Evolutionary conservation across 2,888 invertebrate genomes (phyloP).

Genomic region (Zygothrica quintamaculata): DNA sequence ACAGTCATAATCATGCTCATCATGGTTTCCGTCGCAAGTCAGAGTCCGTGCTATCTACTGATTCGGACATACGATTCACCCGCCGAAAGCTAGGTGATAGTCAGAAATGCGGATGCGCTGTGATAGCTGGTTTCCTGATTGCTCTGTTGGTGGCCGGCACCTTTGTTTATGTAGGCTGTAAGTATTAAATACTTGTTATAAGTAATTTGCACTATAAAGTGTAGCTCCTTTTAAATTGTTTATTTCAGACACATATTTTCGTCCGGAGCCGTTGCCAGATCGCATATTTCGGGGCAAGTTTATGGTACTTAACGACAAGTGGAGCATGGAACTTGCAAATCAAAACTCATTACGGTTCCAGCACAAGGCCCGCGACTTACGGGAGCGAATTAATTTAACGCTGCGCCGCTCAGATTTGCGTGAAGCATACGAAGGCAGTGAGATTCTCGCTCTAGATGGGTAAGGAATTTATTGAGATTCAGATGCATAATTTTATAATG

Average conservation of each 20-base stretch:
- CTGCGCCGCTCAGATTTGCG: constrained; percentile 90
- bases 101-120: constrained; percentile 94
- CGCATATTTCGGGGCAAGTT: constrained; percentile 93
- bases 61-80: constrained; percentile 95
- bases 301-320: constrained; percentile 89
- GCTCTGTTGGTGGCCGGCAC: constrained; percentile 90
- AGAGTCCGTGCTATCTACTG: constrained; percentile 93
- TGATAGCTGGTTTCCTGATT: constrained; percentile 92
- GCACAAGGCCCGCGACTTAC: constrained; percentile 90
- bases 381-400: constrained; percentile 90
- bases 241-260: constrained; percentile 83
- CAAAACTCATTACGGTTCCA: constrained; percentile 89
- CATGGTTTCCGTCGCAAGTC: constrained; percentile 85
- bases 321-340: constrained; percentile 88
- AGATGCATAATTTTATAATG: no score
- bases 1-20: constrained; percentile 65
- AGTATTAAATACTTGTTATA: constrained; percentile 15
- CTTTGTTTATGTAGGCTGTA: constrained; percentile 87
- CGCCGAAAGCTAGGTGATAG: constrained; percentile 93
- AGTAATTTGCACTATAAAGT: neutral
- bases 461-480: no score
- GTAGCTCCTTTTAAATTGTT: neutral
- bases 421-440: constrained; percentile 91
- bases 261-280: constrained; percentile 89
- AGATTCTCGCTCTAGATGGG: constrained; percentile 94